Evolutionary conservation across 2,797 vertebrate genomes (phyloP).

Genomic region (Paguma larvata): DNA sequence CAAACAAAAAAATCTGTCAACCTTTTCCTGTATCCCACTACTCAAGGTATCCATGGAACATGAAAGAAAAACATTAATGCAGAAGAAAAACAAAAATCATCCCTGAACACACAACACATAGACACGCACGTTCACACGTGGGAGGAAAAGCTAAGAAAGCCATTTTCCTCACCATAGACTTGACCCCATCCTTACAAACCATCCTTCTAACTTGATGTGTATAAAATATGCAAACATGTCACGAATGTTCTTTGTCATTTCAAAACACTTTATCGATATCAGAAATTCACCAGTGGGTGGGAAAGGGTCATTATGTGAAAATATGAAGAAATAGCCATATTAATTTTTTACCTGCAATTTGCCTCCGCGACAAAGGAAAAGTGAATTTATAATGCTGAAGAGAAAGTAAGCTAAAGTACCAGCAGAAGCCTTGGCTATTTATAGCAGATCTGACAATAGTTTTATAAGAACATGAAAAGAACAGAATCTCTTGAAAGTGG

Average conservation of each 20-base stretch:
- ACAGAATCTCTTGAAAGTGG: conserved; percentile 86
- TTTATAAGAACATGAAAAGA: conserved; percentile 87
- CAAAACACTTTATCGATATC: conserved; percentile 83
- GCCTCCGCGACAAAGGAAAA: conserved; percentile 87
- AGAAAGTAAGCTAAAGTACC: conserved; percentile 86
- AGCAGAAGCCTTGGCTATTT: conserved; percentile 89
- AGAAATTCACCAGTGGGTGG: conserved; percentile 87
- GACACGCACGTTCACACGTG: background rate
- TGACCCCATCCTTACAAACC: conserved; percentile 82
- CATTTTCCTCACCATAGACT: conserved; percentile 83
- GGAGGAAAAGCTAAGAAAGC: conserved; percentile 64
- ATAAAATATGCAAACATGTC: conserved; percentile 91
- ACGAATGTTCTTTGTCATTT: conserved; percentile 87
- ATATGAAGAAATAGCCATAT: conserved; percentile 91
- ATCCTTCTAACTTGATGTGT: conserved; percentile 86
- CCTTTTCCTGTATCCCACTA: conserved; percentile 83
- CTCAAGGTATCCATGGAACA: conserved; percentile 83
- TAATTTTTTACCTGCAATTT: conserved; percentile 90
- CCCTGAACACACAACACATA: conserved; percentile 59
- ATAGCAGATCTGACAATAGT: conserved; percentile 87
- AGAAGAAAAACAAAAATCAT: conserved; percentile 80
- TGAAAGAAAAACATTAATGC: conserved; percentile 85
- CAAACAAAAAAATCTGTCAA: conserved; percentile 76
- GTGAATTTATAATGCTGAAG: conserved; percentile 85
- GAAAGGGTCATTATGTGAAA: conserved; percentile 88